phyloP scores from a whole-genome alignment of 2,113 vertebrate genomes.

The Ctenodactylus gundi region DNA sequence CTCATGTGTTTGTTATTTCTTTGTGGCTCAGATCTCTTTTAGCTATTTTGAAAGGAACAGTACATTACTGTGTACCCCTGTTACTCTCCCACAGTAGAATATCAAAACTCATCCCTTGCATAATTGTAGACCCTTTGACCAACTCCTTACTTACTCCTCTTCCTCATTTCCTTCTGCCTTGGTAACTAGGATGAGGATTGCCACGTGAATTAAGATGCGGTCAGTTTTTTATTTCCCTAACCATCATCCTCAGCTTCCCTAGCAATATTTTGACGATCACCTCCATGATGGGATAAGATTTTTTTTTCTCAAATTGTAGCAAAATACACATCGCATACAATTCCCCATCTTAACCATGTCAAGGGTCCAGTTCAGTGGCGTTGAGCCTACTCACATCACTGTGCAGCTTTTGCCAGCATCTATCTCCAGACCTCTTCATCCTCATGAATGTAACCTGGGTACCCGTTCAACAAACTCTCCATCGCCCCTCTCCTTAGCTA shows the following conservation, averaged over 20 bases:
- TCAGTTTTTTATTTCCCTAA: not conserved
- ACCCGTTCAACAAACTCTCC: not conserved
- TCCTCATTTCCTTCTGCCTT: not conserved
- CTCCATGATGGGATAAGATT: not conserved
- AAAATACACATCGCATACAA: not conserved
- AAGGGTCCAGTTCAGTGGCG: too few species aligned
- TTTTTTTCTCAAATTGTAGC: not conserved
- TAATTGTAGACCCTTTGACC: not conserved
- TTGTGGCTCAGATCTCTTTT: not conserved
- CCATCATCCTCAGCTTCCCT: not conserved
- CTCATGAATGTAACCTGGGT: not conserved
- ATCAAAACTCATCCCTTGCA: not conserved
- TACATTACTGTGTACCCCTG: not conserved
- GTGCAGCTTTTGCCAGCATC: not conserved
- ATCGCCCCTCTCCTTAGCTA: fast-evolving
- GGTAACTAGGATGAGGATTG: too few species aligned
- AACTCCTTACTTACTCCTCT: too few species aligned
- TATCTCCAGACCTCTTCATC: not conserved
- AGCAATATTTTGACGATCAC: not conserved
- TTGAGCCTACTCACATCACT: not conserved
- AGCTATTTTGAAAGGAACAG: not conserved
- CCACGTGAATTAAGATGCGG: not conserved
- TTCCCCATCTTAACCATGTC: not conserved
- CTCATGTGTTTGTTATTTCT: not conserved
- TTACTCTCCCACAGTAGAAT: not conserved